Conservation (phyloP, 2,113 vertebrate species). For the Catharus minimus region DNA sequence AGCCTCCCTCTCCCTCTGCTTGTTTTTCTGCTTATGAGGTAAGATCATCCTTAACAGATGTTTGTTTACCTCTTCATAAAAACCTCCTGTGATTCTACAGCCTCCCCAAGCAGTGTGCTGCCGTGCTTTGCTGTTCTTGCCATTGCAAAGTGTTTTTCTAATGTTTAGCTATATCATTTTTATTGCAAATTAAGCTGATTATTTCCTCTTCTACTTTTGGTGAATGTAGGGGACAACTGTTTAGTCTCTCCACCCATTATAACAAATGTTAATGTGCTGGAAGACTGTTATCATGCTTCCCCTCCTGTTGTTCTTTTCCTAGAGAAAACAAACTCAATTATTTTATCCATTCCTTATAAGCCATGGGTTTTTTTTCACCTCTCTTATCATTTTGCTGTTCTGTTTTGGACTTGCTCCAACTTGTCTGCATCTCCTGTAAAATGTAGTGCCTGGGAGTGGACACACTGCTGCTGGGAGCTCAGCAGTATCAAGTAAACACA, state of each 20-base stretch:
- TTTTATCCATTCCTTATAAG: conserved; percentile 18
- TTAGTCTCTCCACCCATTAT: conserved; percentile 30
- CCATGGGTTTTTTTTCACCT: background rate
- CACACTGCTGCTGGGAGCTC: conserved; percentile 24
- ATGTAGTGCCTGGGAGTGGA: conserved; percentile 28
- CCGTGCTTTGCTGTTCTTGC: conserved; percentile 28
- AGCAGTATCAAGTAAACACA: background rate
- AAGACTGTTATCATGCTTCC: conserved; percentile 31
- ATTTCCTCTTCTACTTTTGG: conserved; percentile 47
- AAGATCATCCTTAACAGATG: conserved; percentile 53
- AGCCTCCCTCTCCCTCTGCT: background rate
- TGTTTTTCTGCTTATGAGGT: background rate
- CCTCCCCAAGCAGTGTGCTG: conserved; percentile 29
- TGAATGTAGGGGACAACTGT: conserved; percentile 29
- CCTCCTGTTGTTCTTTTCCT: conserved; percentile 49
- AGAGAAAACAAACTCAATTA: conserved; percentile 32
- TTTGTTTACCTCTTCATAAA: conserved; percentile 67
- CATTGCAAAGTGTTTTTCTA: conserved; percentile 42
- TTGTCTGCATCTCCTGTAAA: conserved; percentile 24
- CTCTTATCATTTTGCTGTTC: conserved; percentile 36
- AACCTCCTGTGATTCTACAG: conserved; percentile 46
- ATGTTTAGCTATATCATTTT: conserved; percentile 60
- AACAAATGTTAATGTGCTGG: conserved; percentile 48
- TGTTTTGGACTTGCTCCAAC: conserved; percentile 18
- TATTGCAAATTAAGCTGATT: conserved; percentile 63